phyloP scores from a whole-genome alignment of 30 jellyfish, hydroid and myxozoan species.

The Haliclystus octoradiatus region DNA sequence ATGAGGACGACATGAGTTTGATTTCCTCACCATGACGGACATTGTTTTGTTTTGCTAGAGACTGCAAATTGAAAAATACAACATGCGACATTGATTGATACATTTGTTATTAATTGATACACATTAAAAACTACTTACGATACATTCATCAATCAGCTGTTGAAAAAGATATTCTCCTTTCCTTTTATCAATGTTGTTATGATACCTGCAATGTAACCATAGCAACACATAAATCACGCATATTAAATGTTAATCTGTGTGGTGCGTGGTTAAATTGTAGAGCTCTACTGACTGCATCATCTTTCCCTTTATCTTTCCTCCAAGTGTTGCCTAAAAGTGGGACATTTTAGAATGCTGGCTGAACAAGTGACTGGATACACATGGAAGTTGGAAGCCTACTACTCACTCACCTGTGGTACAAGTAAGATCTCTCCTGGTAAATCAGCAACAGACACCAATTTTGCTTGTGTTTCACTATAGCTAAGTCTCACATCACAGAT shows the following conservation, averaged over 20 bases:
- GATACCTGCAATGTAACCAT: constrained; percentile 51
- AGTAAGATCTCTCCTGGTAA: constrained; percentile 94
- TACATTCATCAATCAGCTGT: constrained; percentile 19
- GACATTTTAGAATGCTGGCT: too few species aligned
- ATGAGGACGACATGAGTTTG: not conserved
- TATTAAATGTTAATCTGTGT: too few species aligned
- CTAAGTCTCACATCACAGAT: constrained; percentile 65
- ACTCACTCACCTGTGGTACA: constrained; percentile 79
- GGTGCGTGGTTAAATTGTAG: not conserved
- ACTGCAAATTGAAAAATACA: not conserved
- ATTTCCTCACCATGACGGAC: constrained; percentile 9
- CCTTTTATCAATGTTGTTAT: constrained; percentile 53
- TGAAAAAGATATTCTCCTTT: constrained; percentile 48
- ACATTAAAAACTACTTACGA: constrained; percentile 31
- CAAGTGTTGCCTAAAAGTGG: constrained; percentile 68
- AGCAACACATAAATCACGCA: too few species aligned
- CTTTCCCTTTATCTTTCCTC: constrained; percentile 84
- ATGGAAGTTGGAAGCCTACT: too few species aligned
- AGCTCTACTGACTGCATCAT: constrained; percentile 79
- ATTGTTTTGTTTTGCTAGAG: constrained; percentile 14
- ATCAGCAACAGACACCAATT: constrained; percentile 60
- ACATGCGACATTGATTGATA: not conserved
- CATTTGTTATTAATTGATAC: not conserved
- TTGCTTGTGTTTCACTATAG: constrained; percentile 44
- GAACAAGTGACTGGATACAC: too few species aligned